Evolutionary conservation across 37 sponge, comb jelly and placozoan genomes (phyloP).

Genomic region (Tethya wilhelma): DNA sequence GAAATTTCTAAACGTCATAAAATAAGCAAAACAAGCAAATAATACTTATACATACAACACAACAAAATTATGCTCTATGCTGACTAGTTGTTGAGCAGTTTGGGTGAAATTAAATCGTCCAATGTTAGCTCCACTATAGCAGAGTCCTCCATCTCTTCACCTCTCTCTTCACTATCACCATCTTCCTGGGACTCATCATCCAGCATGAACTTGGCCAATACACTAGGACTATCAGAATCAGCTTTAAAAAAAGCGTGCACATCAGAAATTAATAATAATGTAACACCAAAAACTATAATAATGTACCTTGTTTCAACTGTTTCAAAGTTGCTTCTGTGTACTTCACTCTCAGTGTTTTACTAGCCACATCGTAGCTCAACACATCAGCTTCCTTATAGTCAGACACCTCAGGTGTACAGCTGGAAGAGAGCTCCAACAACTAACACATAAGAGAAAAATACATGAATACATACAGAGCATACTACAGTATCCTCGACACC

Average conservation of each 20-base stretch:
- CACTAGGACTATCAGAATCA: not conserved
- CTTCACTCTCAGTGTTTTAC: conserved; percentile 6
- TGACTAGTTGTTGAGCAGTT: not conserved
- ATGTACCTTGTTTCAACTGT: not conserved
- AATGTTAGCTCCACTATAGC: not conserved
- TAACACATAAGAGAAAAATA: not conserved
- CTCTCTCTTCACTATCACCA: conserved; percentile 1
- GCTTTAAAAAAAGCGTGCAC: not conserved
- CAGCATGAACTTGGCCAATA: not conserved
- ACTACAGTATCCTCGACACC: not conserved
- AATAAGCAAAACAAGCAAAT: too few species aligned
- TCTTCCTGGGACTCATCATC: not conserved
- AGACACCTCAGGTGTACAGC: conserved; percentile 58
- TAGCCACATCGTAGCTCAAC: conserved; percentile 9
- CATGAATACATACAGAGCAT: not conserved
- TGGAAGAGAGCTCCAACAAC: conserved; percentile 50
- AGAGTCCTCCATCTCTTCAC: not conserved
- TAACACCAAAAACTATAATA: too few species aligned
- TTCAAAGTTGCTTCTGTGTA: conserved; percentile 12
- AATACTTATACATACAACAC: not conserved
- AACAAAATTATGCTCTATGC: not conserved
- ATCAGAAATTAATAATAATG: too few species aligned
- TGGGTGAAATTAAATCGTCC: not conserved
- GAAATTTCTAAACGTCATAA: too few species aligned
- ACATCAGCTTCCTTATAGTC: conserved; percentile 47